phyloP scores from a whole-genome alignment of 2,797 vertebrate species.

The Naso thynnoides region DNA sequence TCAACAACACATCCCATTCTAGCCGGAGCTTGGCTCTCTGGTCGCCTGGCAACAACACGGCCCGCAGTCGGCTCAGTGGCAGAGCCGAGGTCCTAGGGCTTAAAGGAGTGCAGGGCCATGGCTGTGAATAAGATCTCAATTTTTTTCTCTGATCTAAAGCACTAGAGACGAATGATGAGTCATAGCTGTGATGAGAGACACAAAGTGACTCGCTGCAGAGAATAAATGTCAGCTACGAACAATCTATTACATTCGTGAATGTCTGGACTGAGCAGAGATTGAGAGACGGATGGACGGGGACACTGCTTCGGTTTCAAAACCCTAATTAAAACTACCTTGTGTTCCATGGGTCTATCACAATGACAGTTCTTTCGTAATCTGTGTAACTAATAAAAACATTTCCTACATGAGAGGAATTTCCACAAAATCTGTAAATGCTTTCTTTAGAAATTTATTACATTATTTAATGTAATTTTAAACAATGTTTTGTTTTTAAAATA shows the following conservation, averaged over 20 bases:
- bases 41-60: constrained; percentile 84
- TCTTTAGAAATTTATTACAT: too few relatives aligned
- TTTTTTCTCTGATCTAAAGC: constrained; percentile 17
- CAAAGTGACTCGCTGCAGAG: constrained; percentile 9
- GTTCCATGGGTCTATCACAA: constrained; percentile 12
- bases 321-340: not conserved
- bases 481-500: not conserved
- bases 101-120: constrained; percentile 56
- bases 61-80: constrained; percentile 50
- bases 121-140: constrained; percentile 55
- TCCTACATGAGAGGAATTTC: not conserved
- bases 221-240: constrained; percentile 49
- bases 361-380: constrained; percentile 22
- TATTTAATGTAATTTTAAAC: not conserved
- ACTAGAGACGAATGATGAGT: constrained; percentile 50
- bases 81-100: constrained; percentile 51
- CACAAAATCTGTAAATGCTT: not conserved
- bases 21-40: constrained; percentile 66
- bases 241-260: constrained; percentile 31
- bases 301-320: not conserved
- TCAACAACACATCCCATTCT: constrained; percentile 82
- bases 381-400: constrained; percentile 11
- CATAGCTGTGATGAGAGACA: constrained; percentile 51
- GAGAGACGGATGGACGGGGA: not conserved
- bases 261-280: constrained; percentile 8